A percentile compares a stretch with the other conserved stretches of the same genome.
phyloP scores from a whole-genome alignment of 2,797 vertebrate genomes.

The Spea hammondii region DNA sequence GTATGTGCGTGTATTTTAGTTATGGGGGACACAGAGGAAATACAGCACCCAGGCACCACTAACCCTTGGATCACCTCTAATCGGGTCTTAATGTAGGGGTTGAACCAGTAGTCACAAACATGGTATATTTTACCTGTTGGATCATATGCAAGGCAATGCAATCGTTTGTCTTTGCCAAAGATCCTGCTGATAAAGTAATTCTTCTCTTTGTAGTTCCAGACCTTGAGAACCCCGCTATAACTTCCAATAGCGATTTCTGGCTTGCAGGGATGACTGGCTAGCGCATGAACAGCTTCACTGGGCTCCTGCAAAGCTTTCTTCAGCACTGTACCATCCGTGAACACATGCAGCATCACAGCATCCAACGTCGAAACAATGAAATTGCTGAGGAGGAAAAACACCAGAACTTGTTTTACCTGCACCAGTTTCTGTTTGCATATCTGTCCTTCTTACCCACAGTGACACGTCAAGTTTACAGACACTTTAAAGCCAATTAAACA shows the following conservation, averaged over 20 bases:
- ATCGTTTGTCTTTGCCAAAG: slow-evolving; percentile 68
- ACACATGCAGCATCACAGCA: slow-evolving; percentile 74
- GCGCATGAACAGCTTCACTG: slow-evolving; percentile 68
- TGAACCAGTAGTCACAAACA: no score
- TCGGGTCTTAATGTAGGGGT: no score
- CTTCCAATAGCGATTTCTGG: slow-evolving; percentile 76
- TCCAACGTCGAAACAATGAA: slow-evolving; percentile 79
- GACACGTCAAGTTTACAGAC: no score
- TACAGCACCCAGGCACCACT: no score
- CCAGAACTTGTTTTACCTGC: background rate
- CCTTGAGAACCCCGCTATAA: slow-evolving; percentile 74
- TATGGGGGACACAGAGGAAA: no score
- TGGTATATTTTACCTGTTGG: slow-evolving; percentile 73
- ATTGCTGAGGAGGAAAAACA: slow-evolving; percentile 70
- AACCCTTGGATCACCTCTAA: no score
- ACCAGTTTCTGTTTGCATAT: background rate
- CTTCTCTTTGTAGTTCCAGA: slow-evolving; percentile 80
- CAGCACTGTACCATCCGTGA: slow-evolving; percentile 59
- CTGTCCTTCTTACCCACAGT: background rate
- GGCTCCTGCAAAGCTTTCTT: slow-evolving; percentile 74
- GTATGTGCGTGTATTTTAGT: no score
- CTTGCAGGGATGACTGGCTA: slow-evolving; percentile 82
- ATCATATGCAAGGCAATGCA: slow-evolving; percentile 82
- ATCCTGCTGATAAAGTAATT: slow-evolving; percentile 68
- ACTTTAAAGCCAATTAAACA: no score